These are phyloP conservation scores for Pogoniulus pusillus DNA, from an alignment of 2,797 vertebrate genomes.

Conservation along the genomic window DNA sequence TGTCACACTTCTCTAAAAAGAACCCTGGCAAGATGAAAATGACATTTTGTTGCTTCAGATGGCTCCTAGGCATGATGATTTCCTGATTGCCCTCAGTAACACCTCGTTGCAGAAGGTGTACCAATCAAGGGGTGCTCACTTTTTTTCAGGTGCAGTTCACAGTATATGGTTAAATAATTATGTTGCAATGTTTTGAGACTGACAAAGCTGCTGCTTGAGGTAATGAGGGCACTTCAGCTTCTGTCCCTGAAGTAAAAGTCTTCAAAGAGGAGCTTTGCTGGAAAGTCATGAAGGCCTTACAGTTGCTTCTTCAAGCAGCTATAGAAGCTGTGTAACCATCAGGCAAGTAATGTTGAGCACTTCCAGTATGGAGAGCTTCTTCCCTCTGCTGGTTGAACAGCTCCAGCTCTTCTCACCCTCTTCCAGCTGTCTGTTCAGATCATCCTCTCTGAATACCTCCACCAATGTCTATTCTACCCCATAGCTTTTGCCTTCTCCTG, in stretches of 20 bases:
- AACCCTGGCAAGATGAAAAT: not conserved
- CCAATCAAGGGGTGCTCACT: not conserved
- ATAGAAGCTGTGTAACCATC: not conserved
- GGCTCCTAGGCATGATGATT: not conserved
- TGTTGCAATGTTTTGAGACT: not conserved
- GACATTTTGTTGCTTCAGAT: not conserved
- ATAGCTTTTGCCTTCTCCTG: not conserved
- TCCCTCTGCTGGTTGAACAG: not conserved
- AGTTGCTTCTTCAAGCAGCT: not conserved
- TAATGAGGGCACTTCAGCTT: not conserved
- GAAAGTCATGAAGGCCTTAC: not conserved
- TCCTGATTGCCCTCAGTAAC: not conserved
- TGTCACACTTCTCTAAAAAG: not conserved
- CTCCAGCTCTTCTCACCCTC: not conserved
- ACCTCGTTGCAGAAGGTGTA: not conserved
- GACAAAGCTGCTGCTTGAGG: not conserved
- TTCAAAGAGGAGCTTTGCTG: not conserved
- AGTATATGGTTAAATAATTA: not conserved
- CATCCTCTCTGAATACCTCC: not conserved
- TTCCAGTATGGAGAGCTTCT: not conserved
- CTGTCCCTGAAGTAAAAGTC: not conserved
- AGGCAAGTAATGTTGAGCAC: not conserved
- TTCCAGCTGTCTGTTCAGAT: not conserved
- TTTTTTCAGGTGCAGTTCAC: not conserved
- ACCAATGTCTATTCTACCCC: not conserved